Evolutionary conservation across 2,888 invertebrate genomes (phyloP), one percentile per base, ranked within the genome.

Genomic region (Neuroscelio doddi): DNA sequence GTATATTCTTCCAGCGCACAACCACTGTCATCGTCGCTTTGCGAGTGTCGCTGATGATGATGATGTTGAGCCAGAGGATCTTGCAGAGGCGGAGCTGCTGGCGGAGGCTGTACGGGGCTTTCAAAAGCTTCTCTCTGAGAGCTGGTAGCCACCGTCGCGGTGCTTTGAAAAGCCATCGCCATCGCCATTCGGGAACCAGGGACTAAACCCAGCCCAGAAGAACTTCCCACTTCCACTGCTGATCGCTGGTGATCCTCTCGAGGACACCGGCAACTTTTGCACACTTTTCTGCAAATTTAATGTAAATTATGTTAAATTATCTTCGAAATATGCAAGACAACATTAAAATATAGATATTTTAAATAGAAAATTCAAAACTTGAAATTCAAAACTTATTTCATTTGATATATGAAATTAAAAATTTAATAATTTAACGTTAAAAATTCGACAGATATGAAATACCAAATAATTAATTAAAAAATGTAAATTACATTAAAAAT

Each of bases 1-100:
- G 97, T 96, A 85, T 97, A 98, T 85, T 98, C 98, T 84, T 98
- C 98, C 69, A 98, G 86, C 15, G 97, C 97, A 84, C 98, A 98
- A 7, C 98, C 98, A 51, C 96, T 96, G 86, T 98, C 98, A 83
- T 98, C 97, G 84, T 98, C 98, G 67, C 95, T 96, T 84, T 96
- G 96, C 44, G 95, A 94, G 79, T 94, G 93, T 64, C 94, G 86
- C 80, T 94, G 94, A 55, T 93, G 92, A 78, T 93, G 79, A 15
- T 70, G 72, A 17, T 71, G 72, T 49, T 72, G 72, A 46, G 81
- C 78, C 32, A 83, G 76, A 15, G 81, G 80, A 56, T 83, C 83
- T 65, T 83, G 82, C 15, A 83, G 68, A 26, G 74, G 74, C 2
- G 70, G 65, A 8, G 70, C 65, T 3, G 74, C 73, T 16, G 80